These are phyloP conservation scores for Andrena haemorrhoa DNA, from an alignment of 2,888 invertebrate species.

Conservation along the genomic window DNA sequence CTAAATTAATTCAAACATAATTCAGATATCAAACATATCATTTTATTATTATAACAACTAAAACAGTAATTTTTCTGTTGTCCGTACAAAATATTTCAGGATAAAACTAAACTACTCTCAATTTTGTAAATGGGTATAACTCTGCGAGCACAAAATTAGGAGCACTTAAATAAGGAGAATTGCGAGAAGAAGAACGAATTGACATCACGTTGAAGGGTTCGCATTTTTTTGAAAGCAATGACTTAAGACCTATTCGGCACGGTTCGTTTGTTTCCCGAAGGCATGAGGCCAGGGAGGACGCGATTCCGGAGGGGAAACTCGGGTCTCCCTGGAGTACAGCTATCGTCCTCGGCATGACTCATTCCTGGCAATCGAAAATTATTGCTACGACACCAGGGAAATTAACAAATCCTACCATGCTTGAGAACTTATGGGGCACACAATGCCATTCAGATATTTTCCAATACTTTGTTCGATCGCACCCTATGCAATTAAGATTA, in stretches of 20 bases:
- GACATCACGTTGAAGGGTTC: background rate
- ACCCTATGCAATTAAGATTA: background rate
- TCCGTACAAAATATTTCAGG: no score
- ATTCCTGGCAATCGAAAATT: constrained; percentile 36
- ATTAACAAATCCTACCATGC: background rate
- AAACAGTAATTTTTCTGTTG: no score
- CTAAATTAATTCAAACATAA: no score
- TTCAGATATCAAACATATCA: no score
- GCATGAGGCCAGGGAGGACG: constrained; percentile 27
- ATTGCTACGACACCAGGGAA: constrained; percentile 6
- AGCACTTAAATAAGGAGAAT: background rate
- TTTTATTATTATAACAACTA: no score
- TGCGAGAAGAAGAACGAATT: background rate
- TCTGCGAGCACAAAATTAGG: background rate
- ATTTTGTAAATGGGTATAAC: no score
- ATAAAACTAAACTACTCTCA: no score
- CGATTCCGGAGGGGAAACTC: constrained; percentile 25
- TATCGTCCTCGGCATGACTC: constrained; percentile 58
- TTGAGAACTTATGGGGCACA: background rate
- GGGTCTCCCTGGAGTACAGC: constrained; percentile 61
- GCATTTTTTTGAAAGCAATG: constrained; percentile 38
- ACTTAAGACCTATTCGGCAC: constrained; percentile 52
- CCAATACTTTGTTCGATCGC: background rate
- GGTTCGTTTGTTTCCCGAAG: constrained; percentile 58
- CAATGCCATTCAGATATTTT: background rate